Percentiles rank a stretch among this genome's conserved stretches.
Evolutionary conservation across 2,888 invertebrate genomes (phyloP).

Genomic region (Drosophila fungiperda): DNA sequence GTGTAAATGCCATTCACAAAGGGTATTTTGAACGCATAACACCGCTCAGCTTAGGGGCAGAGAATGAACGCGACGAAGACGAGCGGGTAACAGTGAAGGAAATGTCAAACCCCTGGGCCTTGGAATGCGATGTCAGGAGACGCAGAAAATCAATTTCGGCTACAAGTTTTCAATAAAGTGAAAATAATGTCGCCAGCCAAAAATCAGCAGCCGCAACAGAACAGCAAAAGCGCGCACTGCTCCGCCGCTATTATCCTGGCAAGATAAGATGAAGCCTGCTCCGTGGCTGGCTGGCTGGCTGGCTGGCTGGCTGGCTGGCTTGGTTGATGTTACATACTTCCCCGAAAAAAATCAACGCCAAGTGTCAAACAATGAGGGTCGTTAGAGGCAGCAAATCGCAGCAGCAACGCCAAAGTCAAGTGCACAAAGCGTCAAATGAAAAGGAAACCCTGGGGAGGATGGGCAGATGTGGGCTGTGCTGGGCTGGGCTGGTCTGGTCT

Average conservation of each 20-base stretch:
- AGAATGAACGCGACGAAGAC: slow-evolving; percentile 12
- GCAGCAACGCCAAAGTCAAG: slow-evolving; percentile 67
- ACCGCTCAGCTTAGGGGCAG: slow-evolving; percentile 4
- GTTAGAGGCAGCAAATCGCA: slow-evolving; percentile 75
- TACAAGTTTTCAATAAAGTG: slow-evolving; percentile 81
- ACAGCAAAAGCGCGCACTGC: slow-evolving; percentile 33
- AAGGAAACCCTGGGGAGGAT: slow-evolving; percentile 57
- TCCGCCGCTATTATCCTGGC: slow-evolving; percentile 62
- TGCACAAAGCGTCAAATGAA: slow-evolving; percentile 79
- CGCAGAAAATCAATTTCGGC: slow-evolving; percentile 76
- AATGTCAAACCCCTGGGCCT: slow-evolving; percentile 74
- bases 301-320: slow-evolving; percentile 16
- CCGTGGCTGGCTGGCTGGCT: slow-evolving; percentile 21
- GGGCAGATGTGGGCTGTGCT: neutral
- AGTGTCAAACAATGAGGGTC: slow-evolving; percentile 79
- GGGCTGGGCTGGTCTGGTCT: neutral
- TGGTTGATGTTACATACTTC: slow-evolving; percentile 22
- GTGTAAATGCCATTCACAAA: neutral
- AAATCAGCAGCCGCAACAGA: slow-evolving; percentile 42
- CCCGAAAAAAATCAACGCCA: slow-evolving; percentile 68
- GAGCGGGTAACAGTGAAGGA: slow-evolving; percentile 54
- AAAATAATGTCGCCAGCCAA: slow-evolving; percentile 74
- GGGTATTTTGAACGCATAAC: neutral
- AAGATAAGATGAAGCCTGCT: slow-evolving; percentile 45
- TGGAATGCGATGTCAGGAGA: slow-evolving; percentile 70